Evolutionary conservation across 30 jellyfish, hydroid and myxozoan genomes (phyloP), one percentile per base, ranked within the genome.

Genomic region (Cassiopea xamachana): DNA sequence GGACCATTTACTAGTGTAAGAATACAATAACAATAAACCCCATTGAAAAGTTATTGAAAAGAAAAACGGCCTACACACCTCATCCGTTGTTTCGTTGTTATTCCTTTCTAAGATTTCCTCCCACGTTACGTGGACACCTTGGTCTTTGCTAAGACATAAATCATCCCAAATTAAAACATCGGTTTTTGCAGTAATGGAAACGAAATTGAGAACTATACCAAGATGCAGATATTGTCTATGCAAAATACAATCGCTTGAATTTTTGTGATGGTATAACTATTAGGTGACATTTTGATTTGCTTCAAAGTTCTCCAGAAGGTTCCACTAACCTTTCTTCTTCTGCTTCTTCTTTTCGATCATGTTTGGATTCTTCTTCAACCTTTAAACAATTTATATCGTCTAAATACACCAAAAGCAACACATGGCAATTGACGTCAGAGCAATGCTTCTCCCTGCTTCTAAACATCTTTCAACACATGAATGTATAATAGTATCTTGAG

Each of bases 111-210:
- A 58, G 8, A 88, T 73, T 59, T 88, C 90, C 69, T 88, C 95
- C 95, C 95, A 88, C 1, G 85, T 88, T 77, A 82, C 39, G 7
- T 72, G 87, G 46, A 88, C 75, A 49, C 95, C 95, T 4, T 84
- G 80, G 18, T 86, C 93, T 60, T 86, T 60, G 17, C 93, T 86
- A 15, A 69, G 49, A 83, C 4, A 51, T 51, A 9, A 4, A 51
- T 51, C 4, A 51, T 51, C 64, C 4, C 4, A 51, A 51, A 51
- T 51, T 4, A 2, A 4, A 4, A 2, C 4, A 51, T 51, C 9
- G 64, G 4, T 51, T 51, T 51, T 9, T 51, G 9, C 9, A 51
- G 4, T 51, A 51, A 51, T 51, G 8, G 4, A 4, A 51, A 9
- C 9, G 64, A 2, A 4, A 2, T 9, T 51, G 64, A 51, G 64